Evolutionary conservation across 2,113 vertebrate genomes (phyloP).

Genomic region (Microtus richardsoni): DNA sequence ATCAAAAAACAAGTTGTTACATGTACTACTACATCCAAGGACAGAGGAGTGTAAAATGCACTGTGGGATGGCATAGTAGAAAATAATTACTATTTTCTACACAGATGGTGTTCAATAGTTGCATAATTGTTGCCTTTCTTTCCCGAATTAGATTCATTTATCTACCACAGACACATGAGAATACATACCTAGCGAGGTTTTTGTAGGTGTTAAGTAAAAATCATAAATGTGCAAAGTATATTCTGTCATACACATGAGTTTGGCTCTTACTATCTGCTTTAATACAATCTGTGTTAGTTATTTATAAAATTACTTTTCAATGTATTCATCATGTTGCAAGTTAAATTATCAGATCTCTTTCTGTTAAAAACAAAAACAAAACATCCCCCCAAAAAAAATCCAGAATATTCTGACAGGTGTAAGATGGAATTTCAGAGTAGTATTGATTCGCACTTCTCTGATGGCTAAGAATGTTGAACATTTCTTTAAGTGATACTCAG

Average conservation of each 20-base stretch:
- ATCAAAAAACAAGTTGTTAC: conserved; percentile 47
- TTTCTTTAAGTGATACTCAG: background rate
- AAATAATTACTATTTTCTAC: conserved; percentile 55
- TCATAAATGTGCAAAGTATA: background rate
- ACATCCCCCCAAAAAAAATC: background rate
- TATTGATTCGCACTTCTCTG: background rate
- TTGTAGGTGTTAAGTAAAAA: background rate
- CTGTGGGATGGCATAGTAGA: background rate
- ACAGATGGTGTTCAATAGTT: conserved; percentile 3
- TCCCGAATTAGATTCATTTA: background rate
- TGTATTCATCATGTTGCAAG: background rate
- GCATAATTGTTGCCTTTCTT: background rate
- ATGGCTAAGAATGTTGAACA: background rate
- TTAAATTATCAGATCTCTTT: conserved; percentile 47
- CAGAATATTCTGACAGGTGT: background rate
- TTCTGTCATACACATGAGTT: background rate
- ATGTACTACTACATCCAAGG: conserved; percentile 22
- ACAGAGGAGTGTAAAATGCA: conserved; percentile 24
- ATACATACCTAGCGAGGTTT: background rate
- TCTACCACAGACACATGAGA: background rate
- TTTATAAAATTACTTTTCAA: background rate
- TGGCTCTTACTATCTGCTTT: background rate
- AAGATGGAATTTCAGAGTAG: background rate
- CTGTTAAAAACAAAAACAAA: background rate
- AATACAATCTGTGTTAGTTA: background rate